These are phyloP conservation scores for Vidua chalybeata DNA, from an alignment of 2,113 vertebrate genomes.

Conservation along the genomic window DNA sequence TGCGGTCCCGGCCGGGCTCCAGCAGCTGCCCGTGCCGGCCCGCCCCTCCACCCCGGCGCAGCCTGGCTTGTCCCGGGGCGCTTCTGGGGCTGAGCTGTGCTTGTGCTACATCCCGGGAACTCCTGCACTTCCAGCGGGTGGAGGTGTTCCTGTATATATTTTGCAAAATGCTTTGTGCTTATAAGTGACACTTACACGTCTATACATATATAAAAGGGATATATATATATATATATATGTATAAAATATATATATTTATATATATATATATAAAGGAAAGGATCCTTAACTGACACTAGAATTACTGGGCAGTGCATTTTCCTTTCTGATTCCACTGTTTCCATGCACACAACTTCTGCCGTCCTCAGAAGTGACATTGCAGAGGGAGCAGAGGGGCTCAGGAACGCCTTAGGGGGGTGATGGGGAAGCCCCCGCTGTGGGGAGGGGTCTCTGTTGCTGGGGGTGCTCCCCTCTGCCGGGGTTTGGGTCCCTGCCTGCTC, in stretches of 20 bases:
- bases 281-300: slow-evolving; percentile 26
- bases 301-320: not conserved
- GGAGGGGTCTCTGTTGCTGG: not conserved
- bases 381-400: not conserved
- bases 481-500: accelerated
- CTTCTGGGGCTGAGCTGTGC: not conserved
- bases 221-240: not conserved
- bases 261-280: not conserved
- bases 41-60: accelerated
- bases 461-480: accelerated
- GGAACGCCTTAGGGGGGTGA: accelerated
- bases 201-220: not conserved
- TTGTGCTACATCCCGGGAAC: accelerated
- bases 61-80: accelerated
- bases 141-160: not conserved
- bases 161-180: slow-evolving; percentile 1
- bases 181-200: not conserved
- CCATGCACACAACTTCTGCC: not conserved
- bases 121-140: not conserved
- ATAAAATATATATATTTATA: not conserved
- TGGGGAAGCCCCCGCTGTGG: accelerated
- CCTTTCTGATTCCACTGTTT: not conserved
- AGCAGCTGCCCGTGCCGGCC: too few species aligned
- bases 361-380: not conserved
- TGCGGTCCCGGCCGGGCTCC: not conserved